These are phyloP conservation scores for Dallia pectoralis DNA, from an alignment of 2,797 vertebrate genomes.

Conservation along the genomic window DNA sequence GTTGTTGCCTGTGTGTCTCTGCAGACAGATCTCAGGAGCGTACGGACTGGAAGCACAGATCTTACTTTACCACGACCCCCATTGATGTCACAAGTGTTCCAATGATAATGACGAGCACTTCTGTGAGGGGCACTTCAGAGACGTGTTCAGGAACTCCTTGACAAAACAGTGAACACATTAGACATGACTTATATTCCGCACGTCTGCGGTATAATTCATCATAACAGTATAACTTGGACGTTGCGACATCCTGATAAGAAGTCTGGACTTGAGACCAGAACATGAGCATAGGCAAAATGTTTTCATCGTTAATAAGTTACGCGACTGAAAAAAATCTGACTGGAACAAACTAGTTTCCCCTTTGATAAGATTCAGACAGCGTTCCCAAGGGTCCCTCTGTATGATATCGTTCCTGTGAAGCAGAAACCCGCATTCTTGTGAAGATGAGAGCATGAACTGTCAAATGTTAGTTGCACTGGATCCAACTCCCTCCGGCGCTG, in stretches of 20 bases:
- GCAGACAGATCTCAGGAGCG: not conserved
- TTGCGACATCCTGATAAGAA: not conserved
- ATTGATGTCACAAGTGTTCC: not conserved
- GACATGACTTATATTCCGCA: not conserved
- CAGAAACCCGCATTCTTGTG: slow-evolving; percentile 42
- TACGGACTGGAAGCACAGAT: not conserved
- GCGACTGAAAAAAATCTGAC: slow-evolving; percentile 61
- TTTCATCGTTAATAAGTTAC: slow-evolving; percentile 63
- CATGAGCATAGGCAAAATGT: not conserved
- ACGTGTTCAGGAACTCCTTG: not conserved
- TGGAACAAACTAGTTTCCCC: slow-evolving; percentile 60
- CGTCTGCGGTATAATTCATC: not conserved
- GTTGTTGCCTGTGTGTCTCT: not conserved
- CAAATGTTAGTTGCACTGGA: slow-evolving; percentile 57
- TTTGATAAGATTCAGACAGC: slow-evolving; percentile 63
- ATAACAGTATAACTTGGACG: not conserved
- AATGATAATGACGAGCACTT: not conserved
- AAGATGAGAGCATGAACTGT: slow-evolving; percentile 48
- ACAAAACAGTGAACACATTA: not conserved
- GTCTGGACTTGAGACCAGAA: not conserved
- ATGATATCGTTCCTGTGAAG: slow-evolving; percentile 61
- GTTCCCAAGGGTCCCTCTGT: slow-evolving; percentile 53
- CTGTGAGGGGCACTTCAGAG: not conserved
- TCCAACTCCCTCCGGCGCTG: slow-evolving; percentile 49
- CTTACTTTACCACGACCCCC: not conserved